Evolutionary conservation across 1,140 invertebrate genomes (phyloP).

Genomic region (Pogonus chalceus): DNA sequence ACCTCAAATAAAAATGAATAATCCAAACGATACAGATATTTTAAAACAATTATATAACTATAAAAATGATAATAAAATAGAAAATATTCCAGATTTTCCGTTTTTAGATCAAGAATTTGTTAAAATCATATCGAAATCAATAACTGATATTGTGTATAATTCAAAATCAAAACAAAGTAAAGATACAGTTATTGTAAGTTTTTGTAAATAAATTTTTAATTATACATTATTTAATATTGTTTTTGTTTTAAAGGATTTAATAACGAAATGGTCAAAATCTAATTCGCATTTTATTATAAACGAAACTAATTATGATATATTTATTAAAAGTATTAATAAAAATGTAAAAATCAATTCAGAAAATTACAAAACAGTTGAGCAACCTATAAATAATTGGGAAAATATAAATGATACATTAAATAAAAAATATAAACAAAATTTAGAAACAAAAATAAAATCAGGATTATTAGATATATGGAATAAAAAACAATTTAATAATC

Average conservation of each 20-base stretch:
- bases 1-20: neutral
- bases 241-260: neutral
- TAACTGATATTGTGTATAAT: neutral
- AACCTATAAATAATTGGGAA: neutral
- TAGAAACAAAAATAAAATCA: neutral
- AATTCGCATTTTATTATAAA: neutral
- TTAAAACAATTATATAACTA: neutral
- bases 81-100: neutral
- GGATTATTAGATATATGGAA: neutral
- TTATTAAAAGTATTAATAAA: neutral
- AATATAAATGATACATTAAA: neutral
- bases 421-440: constrained; percentile 1
- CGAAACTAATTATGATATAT: neutral
- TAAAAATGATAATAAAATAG: neutral
- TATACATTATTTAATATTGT: neutral
- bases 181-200: constrained; percentile 1
- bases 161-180: neutral
- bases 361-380: neutral
- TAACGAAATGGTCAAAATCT: neutral
- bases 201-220: neutral
- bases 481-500: neutral
- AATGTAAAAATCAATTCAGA: neutral
- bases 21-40: neutral
- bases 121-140: neutral
- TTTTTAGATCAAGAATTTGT: neutral